Evolutionary conservation across 2,888 invertebrate species (phyloP), one percentile per base, ranked within the genome.

Genomic region (Heliconius aoede): DNA sequence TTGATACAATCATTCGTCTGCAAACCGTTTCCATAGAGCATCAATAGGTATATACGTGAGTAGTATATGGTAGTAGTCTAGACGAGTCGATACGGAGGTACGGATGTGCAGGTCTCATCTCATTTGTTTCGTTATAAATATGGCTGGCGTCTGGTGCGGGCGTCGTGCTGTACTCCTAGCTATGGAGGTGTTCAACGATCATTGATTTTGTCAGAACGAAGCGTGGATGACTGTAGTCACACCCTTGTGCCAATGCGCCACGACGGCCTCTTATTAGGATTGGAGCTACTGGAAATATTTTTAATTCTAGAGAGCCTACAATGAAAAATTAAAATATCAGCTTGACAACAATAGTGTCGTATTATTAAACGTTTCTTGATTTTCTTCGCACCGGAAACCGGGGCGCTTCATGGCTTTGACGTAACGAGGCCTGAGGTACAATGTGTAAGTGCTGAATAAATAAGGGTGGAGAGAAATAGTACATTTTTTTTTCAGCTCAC

Each of bases 61-160:
- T 1, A 36, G 36, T 65, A n/a, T 65, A 65, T n/a, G 24, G 36
- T 4, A n/a, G 15, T 1, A 36, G 69, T 69, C 69, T 69, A 69
- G 55, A 69, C 69, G 8, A 69, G 51, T 51, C 69, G 55, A 30
- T 69, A 30, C 69, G 5, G 28, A 9, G 11, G 32, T 32, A 21
- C 28, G 68, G 51, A 68, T 28, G 13, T 28, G 28, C 7, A 9
- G 51, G 30, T n/a, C n/a, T 28, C n/a, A 30, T 15, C 55, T 30
- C 7, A 30, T 69, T n/a, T 69, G n/a, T 55, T 30, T 67, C 30
- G 24, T 24, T 65, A 65, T 65, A 51, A 30, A 69, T 69, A 69
- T 51, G 51, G 21, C 68, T 51, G 51, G n/a, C n/a, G 68, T 51
- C 68, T 51, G 46, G 68, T 51, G 65, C 68, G 28, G 46, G 68